A percentile compares a stretch with the other conserved stretches of the same genome.
Conservation (phyloP, 2,113 vertebrate genomes). For the Lutjanus erythropterus region DNA sequence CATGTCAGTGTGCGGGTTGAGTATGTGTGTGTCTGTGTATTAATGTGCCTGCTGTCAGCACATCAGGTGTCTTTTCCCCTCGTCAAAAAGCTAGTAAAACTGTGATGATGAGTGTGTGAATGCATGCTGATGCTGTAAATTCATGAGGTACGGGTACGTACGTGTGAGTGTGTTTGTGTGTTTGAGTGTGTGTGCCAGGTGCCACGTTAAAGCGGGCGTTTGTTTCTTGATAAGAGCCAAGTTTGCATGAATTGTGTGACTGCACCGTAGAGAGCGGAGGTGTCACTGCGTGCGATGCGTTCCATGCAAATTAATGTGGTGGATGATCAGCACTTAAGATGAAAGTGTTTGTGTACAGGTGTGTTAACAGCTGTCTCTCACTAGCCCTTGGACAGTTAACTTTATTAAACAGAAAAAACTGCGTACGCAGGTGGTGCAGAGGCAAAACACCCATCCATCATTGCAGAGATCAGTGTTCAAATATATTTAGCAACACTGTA, state of each 20-base stretch:
- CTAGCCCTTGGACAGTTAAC: conserved; percentile 2
- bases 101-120: conserved; percentile 17
- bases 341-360: not conserved
- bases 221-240: not conserved
- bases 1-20: not conserved
- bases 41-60: conserved; percentile 49
- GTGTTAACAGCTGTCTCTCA: conserved; percentile 11
- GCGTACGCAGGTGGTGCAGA: not conserved
- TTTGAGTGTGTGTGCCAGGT: not conserved
- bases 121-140: conserved; percentile 42
- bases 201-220: conserved; percentile 21
- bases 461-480: not conserved
- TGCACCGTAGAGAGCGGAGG: not conserved
- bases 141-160: not conserved
- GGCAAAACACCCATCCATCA: not conserved
- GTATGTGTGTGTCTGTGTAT: conserved; percentile 15
- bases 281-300: not conserved
- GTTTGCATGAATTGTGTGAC: conserved; percentile 29
- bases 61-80: conserved; percentile 53
- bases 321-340: conserved; percentile 30
- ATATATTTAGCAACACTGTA: not conserved
- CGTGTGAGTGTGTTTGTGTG: conserved; percentile 9
- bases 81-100: conserved; percentile 50
- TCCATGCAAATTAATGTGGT: not conserved
- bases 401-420: conserved; percentile 30